phyloP scores from a whole-genome alignment of 2,113 vertebrate genomes.

The Philantomba maxwellii region DNA sequence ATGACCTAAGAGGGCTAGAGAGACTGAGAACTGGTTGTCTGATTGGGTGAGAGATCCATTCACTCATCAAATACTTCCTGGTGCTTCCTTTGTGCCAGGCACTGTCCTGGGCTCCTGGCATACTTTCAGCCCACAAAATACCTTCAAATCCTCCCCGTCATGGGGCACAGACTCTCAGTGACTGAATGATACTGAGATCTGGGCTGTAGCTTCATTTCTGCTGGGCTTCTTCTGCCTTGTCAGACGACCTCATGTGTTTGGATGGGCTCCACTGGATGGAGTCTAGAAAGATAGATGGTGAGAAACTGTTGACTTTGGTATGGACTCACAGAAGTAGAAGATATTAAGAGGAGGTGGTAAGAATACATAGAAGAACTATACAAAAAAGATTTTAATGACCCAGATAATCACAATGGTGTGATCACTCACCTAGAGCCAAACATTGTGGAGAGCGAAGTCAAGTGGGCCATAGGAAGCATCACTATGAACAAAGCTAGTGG shows the following conservation, averaged over 20 bases:
- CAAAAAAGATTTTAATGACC: not conserved
- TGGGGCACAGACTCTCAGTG: not conserved
- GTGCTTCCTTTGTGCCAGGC: not conserved
- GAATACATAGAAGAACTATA: not conserved
- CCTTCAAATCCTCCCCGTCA: not conserved
- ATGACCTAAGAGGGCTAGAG: not conserved
- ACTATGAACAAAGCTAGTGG: not conserved
- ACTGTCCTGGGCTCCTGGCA: not conserved
- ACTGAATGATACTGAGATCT: not conserved
- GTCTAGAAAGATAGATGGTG: not conserved
- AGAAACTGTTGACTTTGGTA: not conserved
- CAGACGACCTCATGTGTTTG: not conserved
- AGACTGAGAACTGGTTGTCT: not conserved
- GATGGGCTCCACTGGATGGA: not conserved
- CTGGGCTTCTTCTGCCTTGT: not conserved
- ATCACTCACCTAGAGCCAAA: not conserved
- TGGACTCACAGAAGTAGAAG: not conserved
- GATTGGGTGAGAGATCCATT: not conserved
- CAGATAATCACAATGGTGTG: not conserved
- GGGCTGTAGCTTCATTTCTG: not conserved
- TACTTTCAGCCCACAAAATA: not conserved
- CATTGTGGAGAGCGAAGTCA: not conserved
- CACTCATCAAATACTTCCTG: not conserved
- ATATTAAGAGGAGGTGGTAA: not conserved
- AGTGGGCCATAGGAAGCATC: not conserved